Conservation (phyloP, 2,113 vertebrate species). For the Podilymbus podiceps region DNA sequence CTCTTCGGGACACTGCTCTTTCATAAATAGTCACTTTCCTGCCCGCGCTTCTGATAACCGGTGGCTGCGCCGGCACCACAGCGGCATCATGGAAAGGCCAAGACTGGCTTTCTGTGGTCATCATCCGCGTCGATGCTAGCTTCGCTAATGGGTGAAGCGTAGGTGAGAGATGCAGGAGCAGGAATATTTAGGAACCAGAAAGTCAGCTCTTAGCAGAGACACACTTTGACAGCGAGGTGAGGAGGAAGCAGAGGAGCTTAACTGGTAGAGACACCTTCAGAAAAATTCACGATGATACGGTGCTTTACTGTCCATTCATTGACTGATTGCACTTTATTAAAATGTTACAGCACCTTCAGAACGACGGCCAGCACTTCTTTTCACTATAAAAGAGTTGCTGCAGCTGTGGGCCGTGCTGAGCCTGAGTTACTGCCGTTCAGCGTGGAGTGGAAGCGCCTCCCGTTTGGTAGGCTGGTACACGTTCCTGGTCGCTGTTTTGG, state of each 20-base stretch:
- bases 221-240: not conserved
- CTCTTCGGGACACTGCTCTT: not conserved
- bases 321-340: not conserved
- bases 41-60: not conserved
- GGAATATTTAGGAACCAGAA: not conserved
- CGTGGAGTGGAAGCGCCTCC: rapidly evolving
- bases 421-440: not conserved
- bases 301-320: not conserved
- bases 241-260: not conserved
- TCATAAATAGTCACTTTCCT: not conserved
- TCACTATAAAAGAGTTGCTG: not conserved
- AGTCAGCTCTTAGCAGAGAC: not conserved
- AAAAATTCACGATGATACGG: no score
- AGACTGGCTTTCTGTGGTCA: rapidly evolving
- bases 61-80: not conserved
- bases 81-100: not conserved
- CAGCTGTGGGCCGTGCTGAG: not conserved
- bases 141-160: not conserved
- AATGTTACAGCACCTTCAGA: not conserved
- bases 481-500: no score
- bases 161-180: not conserved
- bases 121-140: rapidly evolving
- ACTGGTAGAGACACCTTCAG: not conserved
- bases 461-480: no score
- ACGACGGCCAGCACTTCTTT: not conserved